Percentiles rank a stretch among this genome's conserved stretches.
phyloP scores from a whole-genome alignment of 2,888 invertebrate species.

The Balanococcus diminutus region DNA sequence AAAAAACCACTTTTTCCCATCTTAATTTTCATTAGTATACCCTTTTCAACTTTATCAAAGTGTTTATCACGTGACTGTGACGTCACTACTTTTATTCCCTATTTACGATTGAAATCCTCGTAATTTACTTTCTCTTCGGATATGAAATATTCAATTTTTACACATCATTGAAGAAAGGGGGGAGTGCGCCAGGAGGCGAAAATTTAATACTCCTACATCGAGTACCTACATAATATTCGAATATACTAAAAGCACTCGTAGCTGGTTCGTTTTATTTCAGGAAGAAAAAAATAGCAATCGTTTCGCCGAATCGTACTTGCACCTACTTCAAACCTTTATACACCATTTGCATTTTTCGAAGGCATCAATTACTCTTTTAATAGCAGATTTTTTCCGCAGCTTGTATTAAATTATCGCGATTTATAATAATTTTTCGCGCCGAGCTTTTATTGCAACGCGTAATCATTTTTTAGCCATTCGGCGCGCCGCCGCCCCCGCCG shows the following conservation, averaged over 20 bases:
- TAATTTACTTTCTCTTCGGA: not conserved
- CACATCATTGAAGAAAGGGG: not conserved
- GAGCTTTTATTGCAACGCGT: constrained; percentile 3
- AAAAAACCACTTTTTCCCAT: no score
- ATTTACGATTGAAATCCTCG: not conserved
- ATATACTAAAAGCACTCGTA: not conserved
- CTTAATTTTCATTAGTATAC: no score
- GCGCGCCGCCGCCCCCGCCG: no score
- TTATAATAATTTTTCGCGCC: constrained; percentile 16
- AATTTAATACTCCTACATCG: not conserved
- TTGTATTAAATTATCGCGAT: constrained; percentile 13
- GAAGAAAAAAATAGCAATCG: not conserved
- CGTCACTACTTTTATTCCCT: no score
- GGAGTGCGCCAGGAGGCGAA: not conserved
- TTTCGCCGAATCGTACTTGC: not conserved
- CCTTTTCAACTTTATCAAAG: no score
- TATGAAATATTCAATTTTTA: not conserved
- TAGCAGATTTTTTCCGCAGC: not conserved
- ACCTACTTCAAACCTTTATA: not conserved
- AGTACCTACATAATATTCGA: not conserved
- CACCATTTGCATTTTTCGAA: constrained; percentile 16
- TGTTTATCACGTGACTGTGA: not conserved
- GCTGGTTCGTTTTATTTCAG: not conserved
- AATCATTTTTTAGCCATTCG: not conserved
- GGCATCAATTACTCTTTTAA: constrained; percentile 6